Percentiles rank a stretch among this genome's conserved stretches.
Evolutionary conservation across 2,888 invertebrate genomes (phyloP).

Genomic region (Plagiodera versicolora): DNA sequence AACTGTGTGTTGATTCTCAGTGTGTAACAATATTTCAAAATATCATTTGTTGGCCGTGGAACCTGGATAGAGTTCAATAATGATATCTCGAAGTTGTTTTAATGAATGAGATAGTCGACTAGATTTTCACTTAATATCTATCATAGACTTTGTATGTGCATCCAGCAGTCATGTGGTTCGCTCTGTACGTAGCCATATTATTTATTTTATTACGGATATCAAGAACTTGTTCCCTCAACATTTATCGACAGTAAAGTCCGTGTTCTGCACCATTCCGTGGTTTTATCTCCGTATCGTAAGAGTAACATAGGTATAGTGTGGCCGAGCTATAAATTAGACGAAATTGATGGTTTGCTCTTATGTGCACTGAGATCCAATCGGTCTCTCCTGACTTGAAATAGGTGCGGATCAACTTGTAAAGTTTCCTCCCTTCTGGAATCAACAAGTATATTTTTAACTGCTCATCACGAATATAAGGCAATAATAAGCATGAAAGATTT

Average conservation of each 20-base stretch:
- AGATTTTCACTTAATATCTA: not conserved
- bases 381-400: not conserved
- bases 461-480: no score
- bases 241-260: conserved; percentile 21
- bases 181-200: conserved; percentile 2
- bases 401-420: not conserved
- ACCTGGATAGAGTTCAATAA: no score
- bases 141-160: not conserved
- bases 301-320: conserved; percentile 15
- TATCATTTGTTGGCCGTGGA: no score
- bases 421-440: no score
- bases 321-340: conserved; percentile 10
- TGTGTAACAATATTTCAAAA: no score
- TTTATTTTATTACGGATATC: conserved; percentile 15
- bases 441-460: no score
- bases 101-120: no score
- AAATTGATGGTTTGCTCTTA: conserved; percentile 14
- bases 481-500: no score
- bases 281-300: conserved; percentile 16
- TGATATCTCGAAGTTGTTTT: no score
- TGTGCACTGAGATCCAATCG: conserved; percentile 12
- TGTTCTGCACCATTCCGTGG: conserved; percentile 10
- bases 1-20: no score
- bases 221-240: conserved; percentile 18
- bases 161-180: not conserved